Evolutionary conservation across 1,140 invertebrate species (phyloP), one percentile per base, ranked within the genome.

Genomic region (Anagrus nilaparvatae): DNA sequence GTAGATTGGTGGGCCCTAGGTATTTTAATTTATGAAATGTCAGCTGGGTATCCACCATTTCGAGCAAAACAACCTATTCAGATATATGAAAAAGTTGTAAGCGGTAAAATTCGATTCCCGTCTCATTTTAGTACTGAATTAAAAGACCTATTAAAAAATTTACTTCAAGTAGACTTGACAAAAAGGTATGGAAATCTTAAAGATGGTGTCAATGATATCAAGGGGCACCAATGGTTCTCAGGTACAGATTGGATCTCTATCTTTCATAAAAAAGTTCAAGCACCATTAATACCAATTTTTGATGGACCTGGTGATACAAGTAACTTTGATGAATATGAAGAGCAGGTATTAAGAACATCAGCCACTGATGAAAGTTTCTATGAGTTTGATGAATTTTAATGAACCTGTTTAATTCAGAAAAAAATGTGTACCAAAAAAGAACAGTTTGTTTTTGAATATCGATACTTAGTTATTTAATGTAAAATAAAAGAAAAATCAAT

Each of bases 201-300:
- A 67, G 97, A 97, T 54, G 96, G 92, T 43, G 95, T 98, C 12
- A 97, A 97, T 71, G 96, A 99, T 71, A 99, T 99, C 61, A 98
- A 97, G 70, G 87, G 86, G 53, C 95, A 98, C 72, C 96, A 94
- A 67, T 99, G 95, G 95, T 99, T 98, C 69, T 78, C 85, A 24
- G 86, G 87, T 42, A 97, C 92, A 49, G 95, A 99, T 70, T 99
- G 96, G 96, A 98, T 99, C 58, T 87, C 94, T 30, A 90, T 98
- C 61, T 99, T 97, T 75, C 93, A 98, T 69, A 96, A 92, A 75
- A 96, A 94, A 76, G 83, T 97, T 51, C 92, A 96, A 67, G 90
- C 94, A 12, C 93, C 93, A 9, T 97, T 97, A 67, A 87, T 95
- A 63, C 94, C 93, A 17, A 84, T 88, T 63, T 95, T 87, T 75